Base-by-base conservation (phyloP, 2,888 invertebrate species). In the Ochropleura leucogaster region DNA sequence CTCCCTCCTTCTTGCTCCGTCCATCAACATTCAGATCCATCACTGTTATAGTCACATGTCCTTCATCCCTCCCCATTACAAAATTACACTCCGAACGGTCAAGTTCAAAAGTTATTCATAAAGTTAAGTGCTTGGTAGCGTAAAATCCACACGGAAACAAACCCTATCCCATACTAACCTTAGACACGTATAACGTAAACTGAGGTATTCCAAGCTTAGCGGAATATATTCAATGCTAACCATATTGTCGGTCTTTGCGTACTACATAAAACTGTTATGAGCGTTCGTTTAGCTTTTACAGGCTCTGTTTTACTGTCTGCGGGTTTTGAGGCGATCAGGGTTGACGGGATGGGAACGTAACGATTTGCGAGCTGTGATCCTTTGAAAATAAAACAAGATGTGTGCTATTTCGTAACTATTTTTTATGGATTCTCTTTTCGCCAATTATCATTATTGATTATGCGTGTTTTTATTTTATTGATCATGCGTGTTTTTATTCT, bases 251-350 rank as follows among this genome's bases (percentile, higher is more conserved):
- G 84, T 85, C 85, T 82, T 87, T 85, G 72, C 74, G 72, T 79
- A 74, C 73, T 69, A 87, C 89, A 88, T 91, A 88, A 91, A 92
- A 89, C 84, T 84, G 87, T 91, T 91, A 91, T 90, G 90, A 88
- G 89, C 84, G 80, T 85, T 85, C 87, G 85, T 87, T 87, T 89
- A 88, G 85, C 72, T 88, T 90, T 88, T 87, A 88, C 89, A 82
- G 85, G 83, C 85, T 73, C 83, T 85, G 87, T 87, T 88, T 87
- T 88, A 87, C 85, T 84, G 72, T 85, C 76, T 49, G 65, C 71
- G 74, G 73, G 77, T 63, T 65, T 10, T 16, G 4, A 4, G 40
- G 0, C 7, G 0, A 14, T 85, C 79, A 74, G 16, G 14, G 4
- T 0, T 0, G 0, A 60, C 83, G 78, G 60, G 12, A 74, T 77